A percentile compares a stretch with the other conserved stretches of the same genome.
These are phyloP conservation scores for Actenoides hombroni DNA, from an alignment of 2,113 vertebrate genomes.

Conservation along the genomic window DNA sequence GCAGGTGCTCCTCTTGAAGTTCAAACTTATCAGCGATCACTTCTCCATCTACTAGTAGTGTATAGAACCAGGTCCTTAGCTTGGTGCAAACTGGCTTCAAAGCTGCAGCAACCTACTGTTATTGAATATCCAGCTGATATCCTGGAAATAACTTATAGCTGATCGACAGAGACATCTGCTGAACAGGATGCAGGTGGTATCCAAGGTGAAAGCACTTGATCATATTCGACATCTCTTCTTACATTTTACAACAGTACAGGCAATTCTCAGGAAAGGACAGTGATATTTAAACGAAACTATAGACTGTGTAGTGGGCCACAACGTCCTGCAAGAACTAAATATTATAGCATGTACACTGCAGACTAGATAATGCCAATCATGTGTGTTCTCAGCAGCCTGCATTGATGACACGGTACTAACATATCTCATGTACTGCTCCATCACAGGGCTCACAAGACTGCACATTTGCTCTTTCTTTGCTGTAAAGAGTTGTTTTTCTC, in stretches of 20 bases:
- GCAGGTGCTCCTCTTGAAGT: neutral
- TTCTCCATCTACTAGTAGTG: neutral
- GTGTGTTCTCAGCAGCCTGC: neutral
- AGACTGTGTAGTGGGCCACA: neutral
- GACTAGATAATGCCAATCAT: neutral
- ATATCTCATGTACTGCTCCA: neutral
- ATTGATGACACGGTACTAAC: neutral
- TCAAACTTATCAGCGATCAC: neutral
- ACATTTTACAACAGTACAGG: neutral
- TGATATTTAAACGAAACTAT: accelerated
- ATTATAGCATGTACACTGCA: accelerated
- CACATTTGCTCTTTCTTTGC: neutral
- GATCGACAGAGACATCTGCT: neutral
- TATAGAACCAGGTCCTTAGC: neutral
- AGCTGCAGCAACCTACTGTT: neutral
- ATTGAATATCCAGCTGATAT: neutral
- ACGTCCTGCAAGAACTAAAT: neutral
- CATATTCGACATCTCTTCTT: neutral
- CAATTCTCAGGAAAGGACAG: neutral
- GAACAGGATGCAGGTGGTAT: accelerated
- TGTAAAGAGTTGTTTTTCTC: neutral
- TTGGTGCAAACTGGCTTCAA: neutral
- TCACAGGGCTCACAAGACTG: neutral
- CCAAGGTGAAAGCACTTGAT: neutral
- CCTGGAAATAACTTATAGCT: accelerated